A percentile compares a stretch with the other conserved stretches of the same genome.
These are phyloP conservation scores for Hirtodrosophila trivittata DNA, from an alignment of 2,888 invertebrate genomes.

Conservation along the genomic window DNA sequence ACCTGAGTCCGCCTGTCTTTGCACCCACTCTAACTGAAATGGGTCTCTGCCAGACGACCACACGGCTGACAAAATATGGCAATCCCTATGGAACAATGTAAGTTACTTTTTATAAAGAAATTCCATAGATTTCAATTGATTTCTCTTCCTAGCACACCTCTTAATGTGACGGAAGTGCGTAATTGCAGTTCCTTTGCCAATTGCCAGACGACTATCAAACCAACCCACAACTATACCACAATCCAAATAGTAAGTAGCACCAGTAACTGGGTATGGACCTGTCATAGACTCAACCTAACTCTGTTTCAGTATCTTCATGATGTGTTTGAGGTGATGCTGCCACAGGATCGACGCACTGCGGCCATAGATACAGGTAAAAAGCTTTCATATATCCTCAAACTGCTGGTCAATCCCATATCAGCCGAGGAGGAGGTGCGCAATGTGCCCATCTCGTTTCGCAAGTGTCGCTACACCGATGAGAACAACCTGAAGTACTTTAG, in stretches of 20 bases:
- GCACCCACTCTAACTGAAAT: conserved; percentile 79
- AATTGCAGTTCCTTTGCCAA: conserved; percentile 65
- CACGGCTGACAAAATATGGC: conserved; percentile 67
- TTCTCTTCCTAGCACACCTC: conserved; percentile 20
- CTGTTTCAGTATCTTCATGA: conserved; percentile 74
- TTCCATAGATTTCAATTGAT: neutral
- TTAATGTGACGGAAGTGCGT: conserved; percentile 14
- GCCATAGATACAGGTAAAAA: conserved; percentile 41
- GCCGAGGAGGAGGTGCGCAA: conserved; percentile 75
- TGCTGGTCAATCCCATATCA: conserved; percentile 60
- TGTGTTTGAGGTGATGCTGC: conserved; percentile 71
- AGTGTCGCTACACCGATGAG: conserved; percentile 80
- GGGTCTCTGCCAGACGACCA: conserved; percentile 79
- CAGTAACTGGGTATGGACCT: too few species aligned
- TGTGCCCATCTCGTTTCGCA: conserved; percentile 78
- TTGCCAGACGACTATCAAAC: conserved; percentile 53
- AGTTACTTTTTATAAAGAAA: conserved; percentile 7
- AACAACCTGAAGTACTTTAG: conserved; percentile 75
- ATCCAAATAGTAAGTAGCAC: conserved; percentile 42
- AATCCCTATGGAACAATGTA: conserved; percentile 73
- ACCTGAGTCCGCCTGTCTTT: conserved; percentile 12
- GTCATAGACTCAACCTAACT: too few species aligned
- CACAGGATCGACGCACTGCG: conserved; percentile 61
- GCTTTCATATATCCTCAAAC: conserved; percentile 58
- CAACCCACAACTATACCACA: conserved; percentile 47